phyloP scores from a whole-genome alignment of 2,888 invertebrate species.

The Ectemnius lituratus region DNA sequence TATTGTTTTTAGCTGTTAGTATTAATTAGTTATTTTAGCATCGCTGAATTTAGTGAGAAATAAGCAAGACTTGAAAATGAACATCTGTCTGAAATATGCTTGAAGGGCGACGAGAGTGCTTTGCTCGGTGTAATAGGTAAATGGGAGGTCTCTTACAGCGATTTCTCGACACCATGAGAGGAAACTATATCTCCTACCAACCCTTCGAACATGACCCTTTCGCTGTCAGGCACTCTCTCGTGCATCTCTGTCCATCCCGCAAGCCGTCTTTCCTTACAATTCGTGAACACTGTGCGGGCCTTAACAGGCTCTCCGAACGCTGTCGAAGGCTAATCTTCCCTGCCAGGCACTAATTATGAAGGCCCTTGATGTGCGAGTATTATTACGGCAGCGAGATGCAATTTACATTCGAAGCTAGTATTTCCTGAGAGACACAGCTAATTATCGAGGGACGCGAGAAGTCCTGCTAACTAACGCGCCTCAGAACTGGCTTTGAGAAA shows the following conservation, averaged over 20 bases:
- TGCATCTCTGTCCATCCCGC: background rate
- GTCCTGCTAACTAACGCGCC: background rate
- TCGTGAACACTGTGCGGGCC: background rate
- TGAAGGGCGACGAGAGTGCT: background rate
- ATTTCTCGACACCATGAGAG: slow-evolving; percentile 5
- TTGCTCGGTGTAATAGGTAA: background rate
- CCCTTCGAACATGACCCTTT: background rate
- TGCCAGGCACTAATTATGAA: background rate
- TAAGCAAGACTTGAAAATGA: too few species aligned
- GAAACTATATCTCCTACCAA: background rate
- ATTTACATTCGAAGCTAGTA: too few species aligned
- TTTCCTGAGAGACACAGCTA: too few species aligned
- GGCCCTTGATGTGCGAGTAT: too few species aligned
- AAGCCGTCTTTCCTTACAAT: background rate
- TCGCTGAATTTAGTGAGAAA: too few species aligned
- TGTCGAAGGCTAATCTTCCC: background rate
- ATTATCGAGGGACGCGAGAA: too few species aligned
- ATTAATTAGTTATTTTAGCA: too few species aligned
- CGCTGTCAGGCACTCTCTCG: slow-evolving; percentile 1
- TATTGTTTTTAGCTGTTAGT: too few species aligned
- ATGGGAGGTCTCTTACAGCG: background rate
- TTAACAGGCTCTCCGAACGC: too few species aligned
- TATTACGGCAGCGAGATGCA: too few species aligned
- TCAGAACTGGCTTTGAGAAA: background rate
- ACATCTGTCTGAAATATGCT: too few species aligned